These are phyloP conservation scores for Ataeniobius toweri DNA, from an alignment of 2,797 vertebrate species.

Conservation along the genomic window DNA sequence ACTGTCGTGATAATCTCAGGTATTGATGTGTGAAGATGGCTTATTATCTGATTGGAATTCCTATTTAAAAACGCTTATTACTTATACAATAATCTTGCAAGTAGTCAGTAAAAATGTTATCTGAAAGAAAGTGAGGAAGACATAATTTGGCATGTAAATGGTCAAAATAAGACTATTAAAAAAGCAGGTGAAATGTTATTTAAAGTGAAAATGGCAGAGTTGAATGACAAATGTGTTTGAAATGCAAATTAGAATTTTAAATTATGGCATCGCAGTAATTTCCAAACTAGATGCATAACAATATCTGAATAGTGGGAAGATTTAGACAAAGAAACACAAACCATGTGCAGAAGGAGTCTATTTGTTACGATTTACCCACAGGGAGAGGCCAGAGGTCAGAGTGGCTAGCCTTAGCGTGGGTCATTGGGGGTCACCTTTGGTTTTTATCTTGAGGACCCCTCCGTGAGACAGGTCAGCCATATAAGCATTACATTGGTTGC, in stretches of 20 bases:
- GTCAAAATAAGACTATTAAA: not conserved
- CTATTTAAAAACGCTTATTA: not conserved
- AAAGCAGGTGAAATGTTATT: not conserved
- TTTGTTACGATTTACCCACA: constrained; percentile 30
- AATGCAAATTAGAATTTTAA: not conserved
- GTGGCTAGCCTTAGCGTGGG: constrained; percentile 41
- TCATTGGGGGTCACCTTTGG: constrained; percentile 34
- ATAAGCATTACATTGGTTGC: constrained; percentile 27
- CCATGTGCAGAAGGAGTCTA: constrained; percentile 11
- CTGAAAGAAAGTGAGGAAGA: not conserved
- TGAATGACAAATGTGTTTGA: not conserved
- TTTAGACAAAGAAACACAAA: constrained; percentile 2
- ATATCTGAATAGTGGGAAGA: not conserved
- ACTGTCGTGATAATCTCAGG: not conserved
- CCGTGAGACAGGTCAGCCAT: constrained; percentile 46
- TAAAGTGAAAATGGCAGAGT: no score
- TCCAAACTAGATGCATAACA: not conserved
- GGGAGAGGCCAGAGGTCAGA: constrained; percentile 48
- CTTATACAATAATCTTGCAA: not conserved
- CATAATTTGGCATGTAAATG: not conserved
- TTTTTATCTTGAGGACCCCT: constrained; percentile 61
- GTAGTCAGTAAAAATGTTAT: not conserved
- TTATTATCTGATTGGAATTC: not conserved
- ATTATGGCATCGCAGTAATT: not conserved
- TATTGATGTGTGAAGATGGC: not conserved